Evolutionary conservation across 2,113 vertebrate species (phyloP).

Genomic region (Pseudopodoces humilis): DNA sequence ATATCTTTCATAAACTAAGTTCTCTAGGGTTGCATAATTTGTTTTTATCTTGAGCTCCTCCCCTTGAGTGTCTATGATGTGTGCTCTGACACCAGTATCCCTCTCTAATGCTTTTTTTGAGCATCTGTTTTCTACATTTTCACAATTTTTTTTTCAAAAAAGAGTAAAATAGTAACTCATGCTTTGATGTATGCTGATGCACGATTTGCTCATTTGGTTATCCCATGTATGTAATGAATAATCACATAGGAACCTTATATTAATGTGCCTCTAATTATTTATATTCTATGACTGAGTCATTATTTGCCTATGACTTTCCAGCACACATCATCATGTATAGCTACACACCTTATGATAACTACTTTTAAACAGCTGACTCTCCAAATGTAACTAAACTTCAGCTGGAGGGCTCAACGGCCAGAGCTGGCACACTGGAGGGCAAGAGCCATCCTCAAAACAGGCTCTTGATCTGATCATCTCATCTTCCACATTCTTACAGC

Average conservation of each 20-base stretch:
- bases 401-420: constrained; percentile 42
- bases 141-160: not conserved
- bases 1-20: not conserved
- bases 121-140: not conserved
- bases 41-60: not conserved
- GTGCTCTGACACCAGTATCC: not conserved
- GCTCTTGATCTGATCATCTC: constrained; percentile 1
- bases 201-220: not conserved
- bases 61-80: not conserved
- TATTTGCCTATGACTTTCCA: not conserved
- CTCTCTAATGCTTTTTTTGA: not conserved
- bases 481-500: not conserved
- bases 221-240: not conserved
- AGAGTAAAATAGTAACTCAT: not conserved
- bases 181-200: not conserved
- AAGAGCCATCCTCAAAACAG: constrained; percentile 68
- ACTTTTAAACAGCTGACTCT: not conserved
- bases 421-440: constrained; percentile 68
- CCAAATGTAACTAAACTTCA: not conserved
- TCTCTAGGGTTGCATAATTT: not conserved
- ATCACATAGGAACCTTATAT: not conserved
- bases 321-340: not conserved
- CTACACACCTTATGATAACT: not conserved
- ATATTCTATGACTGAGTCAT: not conserved
- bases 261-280: not conserved